Conservation (phyloP, 1,140 invertebrate species). For the Achroia grisella region DNA sequence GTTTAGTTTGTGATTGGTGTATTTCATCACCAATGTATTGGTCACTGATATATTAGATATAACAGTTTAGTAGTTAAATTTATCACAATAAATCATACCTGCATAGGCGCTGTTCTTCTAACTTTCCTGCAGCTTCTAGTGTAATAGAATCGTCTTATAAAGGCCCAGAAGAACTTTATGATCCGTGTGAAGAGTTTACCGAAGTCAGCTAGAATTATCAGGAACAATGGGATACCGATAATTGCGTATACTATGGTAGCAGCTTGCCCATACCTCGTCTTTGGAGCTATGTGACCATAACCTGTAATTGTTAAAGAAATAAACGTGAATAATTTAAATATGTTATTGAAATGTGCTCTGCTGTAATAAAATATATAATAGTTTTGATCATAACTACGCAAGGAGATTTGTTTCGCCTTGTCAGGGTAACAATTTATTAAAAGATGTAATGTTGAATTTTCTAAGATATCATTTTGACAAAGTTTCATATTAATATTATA, state of each 20-base stretch:
- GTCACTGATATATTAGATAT: too few species aligned
- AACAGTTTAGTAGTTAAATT: too few species aligned
- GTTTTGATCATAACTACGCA: too few species aligned
- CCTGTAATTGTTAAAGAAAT: constrained; percentile 76
- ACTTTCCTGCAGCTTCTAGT: constrained; percentile 89
- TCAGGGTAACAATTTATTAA: too few species aligned
- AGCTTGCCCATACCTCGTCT: constrained; percentile 86
- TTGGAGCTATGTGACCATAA: constrained; percentile 94
- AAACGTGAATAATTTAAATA: not conserved
- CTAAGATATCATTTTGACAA: too few species aligned
- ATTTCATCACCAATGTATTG: too few species aligned
- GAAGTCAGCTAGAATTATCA: constrained; percentile 93
- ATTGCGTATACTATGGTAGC: constrained; percentile 95
- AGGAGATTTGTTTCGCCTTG: too few species aligned
- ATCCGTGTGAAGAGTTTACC: constrained; percentile 93
- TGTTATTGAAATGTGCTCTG: too few species aligned
- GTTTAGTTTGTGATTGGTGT: too few species aligned
- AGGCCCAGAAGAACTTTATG: constrained; percentile 95
- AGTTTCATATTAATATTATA: too few species aligned
- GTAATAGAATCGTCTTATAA: constrained; percentile 89
- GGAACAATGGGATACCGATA: constrained; percentile 94
- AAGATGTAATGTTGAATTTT: too few species aligned
- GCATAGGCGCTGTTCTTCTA: constrained; percentile 81
- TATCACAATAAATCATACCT: constrained; percentile 68
- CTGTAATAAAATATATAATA: too few species aligned